A percentile compares a stretch with the other conserved stretches of the same genome.
Evolutionary conservation across 92 coral and sea anemone genomes (phyloP).

Genomic region (Actinernus sp.): DNA sequence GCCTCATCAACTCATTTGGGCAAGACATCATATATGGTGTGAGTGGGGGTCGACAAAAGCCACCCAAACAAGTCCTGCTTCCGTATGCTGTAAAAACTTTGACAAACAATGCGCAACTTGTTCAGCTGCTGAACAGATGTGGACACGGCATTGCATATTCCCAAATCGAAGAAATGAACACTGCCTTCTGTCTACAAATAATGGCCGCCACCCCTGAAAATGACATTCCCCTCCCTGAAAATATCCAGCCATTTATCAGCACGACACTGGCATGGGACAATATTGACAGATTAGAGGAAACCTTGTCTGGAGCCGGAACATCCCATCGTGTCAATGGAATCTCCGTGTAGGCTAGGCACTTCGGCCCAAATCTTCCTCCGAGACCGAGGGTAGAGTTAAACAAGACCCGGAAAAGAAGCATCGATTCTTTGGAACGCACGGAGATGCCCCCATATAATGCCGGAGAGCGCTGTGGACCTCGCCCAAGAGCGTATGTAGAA

Average conservation of each 20-base stretch:
- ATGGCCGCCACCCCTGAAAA: constrained; percentile 32
- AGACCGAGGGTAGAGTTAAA: constrained; percentile 5
- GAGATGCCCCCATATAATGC: constrained; percentile 38
- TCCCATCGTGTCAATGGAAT: constrained; percentile 62
- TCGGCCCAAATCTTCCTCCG: constrained; percentile 53
- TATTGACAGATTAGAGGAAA: too few species aligned
- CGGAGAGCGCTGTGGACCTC: too few species aligned
- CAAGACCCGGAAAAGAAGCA: constrained; percentile 25
- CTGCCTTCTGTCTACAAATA: constrained; percentile 10
- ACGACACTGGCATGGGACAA: too few species aligned
- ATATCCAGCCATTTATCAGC: too few species aligned
- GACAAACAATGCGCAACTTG: constrained; percentile 12
- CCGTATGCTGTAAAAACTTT: constrained; percentile 20
- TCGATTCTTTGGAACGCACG: constrained; percentile 2
- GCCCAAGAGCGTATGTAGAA: constrained; percentile 47
- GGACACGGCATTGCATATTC: constrained; percentile 47
- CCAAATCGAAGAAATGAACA: too few species aligned
- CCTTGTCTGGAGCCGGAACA: too few species aligned
- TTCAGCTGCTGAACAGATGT: constrained; percentile 33
- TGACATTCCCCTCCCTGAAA: too few species aligned
- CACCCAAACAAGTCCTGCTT: constrained; percentile 34
- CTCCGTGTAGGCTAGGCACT: constrained; percentile 40
- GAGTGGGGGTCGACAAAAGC: constrained; percentile 18
- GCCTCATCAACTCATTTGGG: constrained; percentile 35
- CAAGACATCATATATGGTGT: constrained; percentile 39